Evolutionary conservation across 2,888 invertebrate genomes (phyloP).

Genomic region (Mimumesa dahlbomi): DNA sequence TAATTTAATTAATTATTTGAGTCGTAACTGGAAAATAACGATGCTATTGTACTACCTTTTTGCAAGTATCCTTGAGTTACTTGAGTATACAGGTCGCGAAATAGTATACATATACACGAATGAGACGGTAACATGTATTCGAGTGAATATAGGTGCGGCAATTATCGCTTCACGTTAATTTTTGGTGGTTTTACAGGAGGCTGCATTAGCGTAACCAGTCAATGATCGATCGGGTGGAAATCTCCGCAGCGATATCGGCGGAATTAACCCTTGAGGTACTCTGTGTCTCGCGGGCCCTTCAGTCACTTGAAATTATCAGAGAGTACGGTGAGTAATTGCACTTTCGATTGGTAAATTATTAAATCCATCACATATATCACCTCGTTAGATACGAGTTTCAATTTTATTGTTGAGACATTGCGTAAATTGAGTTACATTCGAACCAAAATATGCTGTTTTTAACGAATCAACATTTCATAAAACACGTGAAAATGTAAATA

Average conservation of each 20-base stretch:
- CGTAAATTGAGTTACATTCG: constrained; percentile 26
- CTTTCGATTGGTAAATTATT: constrained; percentile 57
- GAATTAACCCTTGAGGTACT: constrained; percentile 50
- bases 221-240: constrained; percentile 56
- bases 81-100: not conserved
- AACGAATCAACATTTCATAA: too few relatives aligned
- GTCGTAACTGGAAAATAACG: constrained; percentile 10
- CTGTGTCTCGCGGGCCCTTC: constrained; percentile 52
- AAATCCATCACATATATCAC: constrained; percentile 36
- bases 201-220: constrained; percentile 35
- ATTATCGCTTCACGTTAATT: constrained; percentile 46
- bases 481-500: too few relatives aligned
- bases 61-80: not conserved
- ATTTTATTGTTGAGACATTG: constrained; percentile 2
- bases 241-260: constrained; percentile 39
- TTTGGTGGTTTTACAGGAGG: constrained; percentile 43
- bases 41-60: constrained; percentile 11
- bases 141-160: constrained; percentile 29
- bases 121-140: constrained; percentile 15
- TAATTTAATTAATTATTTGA: constrained; percentile 24
- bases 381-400: constrained; percentile 22
- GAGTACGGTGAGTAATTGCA: constrained; percentile 60
- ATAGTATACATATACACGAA: not conserved
- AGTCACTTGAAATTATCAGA: constrained; percentile 57
- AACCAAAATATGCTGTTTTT: too few relatives aligned